A percentile compares a stretch with the other conserved stretches of the same genome.
Evolutionary conservation across 2,797 vertebrate species (phyloP).

Genomic region (Myotis vivesi): DNA sequence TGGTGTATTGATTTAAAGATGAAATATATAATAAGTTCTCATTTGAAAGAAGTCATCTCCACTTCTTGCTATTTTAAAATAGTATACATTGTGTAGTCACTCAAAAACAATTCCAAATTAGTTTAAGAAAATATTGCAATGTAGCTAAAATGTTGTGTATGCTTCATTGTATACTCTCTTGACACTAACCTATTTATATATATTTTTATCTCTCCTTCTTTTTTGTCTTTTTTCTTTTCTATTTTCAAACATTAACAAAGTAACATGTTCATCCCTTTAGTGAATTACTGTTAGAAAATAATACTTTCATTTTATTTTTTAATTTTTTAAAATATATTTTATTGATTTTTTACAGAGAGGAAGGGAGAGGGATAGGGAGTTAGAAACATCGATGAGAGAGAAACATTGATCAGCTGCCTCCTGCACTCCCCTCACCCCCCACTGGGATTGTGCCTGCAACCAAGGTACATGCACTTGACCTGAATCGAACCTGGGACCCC

Average conservation of each 20-base stretch:
- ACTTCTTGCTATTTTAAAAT: constrained; percentile 22
- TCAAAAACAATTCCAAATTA: constrained; percentile 55
- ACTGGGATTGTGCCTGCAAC: no score
- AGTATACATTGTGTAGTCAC: not conserved
- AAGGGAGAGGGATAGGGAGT: no score
- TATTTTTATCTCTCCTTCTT: not conserved
- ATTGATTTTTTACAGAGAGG: no score
- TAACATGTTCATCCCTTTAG: not conserved
- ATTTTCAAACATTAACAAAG: not conserved
- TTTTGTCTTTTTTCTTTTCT: not conserved
- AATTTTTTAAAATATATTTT: no score
- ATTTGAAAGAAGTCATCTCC: constrained; percentile 37
- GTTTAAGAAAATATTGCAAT: not conserved
- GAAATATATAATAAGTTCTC: constrained; percentile 43
- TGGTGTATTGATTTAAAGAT: constrained; percentile 62
- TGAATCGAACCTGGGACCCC: no score
- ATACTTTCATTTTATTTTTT: not conserved
- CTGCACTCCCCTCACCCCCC: no score
- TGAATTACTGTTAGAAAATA: not conserved
- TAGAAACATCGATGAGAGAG: no score
- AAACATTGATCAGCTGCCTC: no score
- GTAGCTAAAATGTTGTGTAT: not conserved
- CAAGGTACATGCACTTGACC: no score
- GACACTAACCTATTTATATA: not conserved
- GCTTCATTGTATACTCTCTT: not conserved